A percentile compares a stretch with the other conserved stretches of the same genome.
Evolutionary conservation across 2,797 vertebrate species (phyloP).

Genomic region (Menidia menidia): DNA sequence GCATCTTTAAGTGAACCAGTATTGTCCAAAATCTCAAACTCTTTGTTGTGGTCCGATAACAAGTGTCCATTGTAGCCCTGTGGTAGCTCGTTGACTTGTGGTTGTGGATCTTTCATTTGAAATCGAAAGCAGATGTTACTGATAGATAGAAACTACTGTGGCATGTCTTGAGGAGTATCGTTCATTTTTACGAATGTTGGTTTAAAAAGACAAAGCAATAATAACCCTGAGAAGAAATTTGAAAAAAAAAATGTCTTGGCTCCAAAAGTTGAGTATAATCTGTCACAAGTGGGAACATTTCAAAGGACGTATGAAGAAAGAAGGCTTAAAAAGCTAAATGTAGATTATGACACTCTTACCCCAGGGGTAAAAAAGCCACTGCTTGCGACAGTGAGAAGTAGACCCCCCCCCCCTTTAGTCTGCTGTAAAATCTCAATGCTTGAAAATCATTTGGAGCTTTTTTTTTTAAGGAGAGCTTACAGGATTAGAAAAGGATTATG

Average conservation of each 20-base stretch:
- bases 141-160: too few relatives aligned
- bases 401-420: not conserved
- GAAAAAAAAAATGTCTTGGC: not conserved
- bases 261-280: not conserved
- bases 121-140: too few relatives aligned
- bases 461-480: conserved; percentile 26
- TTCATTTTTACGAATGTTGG: not conserved
- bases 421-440: conserved; percentile 21
- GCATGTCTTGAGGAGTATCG: not conserved
- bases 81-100: too few relatives aligned
- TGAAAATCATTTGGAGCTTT: conserved; percentile 28
- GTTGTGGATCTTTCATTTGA: too few relatives aligned
- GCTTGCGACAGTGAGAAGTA: not conserved
- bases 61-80: too few relatives aligned
- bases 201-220: not conserved
- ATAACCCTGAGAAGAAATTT: not conserved
- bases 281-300: not conserved
- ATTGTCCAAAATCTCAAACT: not conserved
- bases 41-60: not conserved
- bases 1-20: not conserved
- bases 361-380: not conserved
- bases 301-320: not conserved
- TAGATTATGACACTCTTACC: not conserved
- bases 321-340: not conserved
- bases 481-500: conserved; percentile 56